phyloP scores from a whole-genome alignment of 2,888 invertebrate genomes.

The Pecten maximus region DNA sequence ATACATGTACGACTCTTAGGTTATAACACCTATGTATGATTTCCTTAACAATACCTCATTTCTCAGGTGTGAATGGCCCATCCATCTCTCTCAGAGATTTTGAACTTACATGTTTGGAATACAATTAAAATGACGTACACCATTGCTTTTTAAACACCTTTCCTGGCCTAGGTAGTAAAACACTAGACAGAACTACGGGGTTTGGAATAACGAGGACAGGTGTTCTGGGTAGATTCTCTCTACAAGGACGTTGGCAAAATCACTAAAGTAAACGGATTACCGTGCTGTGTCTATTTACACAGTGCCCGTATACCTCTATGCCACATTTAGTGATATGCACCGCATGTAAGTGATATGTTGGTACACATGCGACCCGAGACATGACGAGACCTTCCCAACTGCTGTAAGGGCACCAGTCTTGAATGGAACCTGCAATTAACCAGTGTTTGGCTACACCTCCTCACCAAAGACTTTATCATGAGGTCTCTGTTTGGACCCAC shows the following conservation, averaged over 20 bases:
- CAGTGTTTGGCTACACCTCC: too few species aligned
- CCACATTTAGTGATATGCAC: neutral
- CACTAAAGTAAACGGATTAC: neutral
- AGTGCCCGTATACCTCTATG: neutral
- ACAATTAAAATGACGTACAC: neutral
- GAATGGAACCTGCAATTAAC: neutral
- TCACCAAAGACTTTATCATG: too few species aligned
- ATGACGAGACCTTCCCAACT: neutral
- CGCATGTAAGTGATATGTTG: neutral
- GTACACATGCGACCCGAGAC: neutral
- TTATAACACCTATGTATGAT: neutral
- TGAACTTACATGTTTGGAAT: neutral
- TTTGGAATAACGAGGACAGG: neutral
- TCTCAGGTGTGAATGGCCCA: neutral
- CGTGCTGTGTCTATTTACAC: neutral
- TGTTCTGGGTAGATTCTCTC: neutral
- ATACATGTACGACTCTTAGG: neutral
- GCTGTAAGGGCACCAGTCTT: neutral
- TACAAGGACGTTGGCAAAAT: neutral
- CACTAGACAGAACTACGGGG: neutral
- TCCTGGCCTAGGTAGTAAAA: neutral
- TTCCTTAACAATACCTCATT: neutral
- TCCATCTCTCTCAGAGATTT: neutral
- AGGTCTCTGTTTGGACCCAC: too few species aligned
- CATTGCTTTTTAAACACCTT: neutral